Evolutionary conservation across 2,888 invertebrate species (phyloP), one percentile per base, ranked within the genome.

Genomic region (Lepidochrysops patricia): DNA sequence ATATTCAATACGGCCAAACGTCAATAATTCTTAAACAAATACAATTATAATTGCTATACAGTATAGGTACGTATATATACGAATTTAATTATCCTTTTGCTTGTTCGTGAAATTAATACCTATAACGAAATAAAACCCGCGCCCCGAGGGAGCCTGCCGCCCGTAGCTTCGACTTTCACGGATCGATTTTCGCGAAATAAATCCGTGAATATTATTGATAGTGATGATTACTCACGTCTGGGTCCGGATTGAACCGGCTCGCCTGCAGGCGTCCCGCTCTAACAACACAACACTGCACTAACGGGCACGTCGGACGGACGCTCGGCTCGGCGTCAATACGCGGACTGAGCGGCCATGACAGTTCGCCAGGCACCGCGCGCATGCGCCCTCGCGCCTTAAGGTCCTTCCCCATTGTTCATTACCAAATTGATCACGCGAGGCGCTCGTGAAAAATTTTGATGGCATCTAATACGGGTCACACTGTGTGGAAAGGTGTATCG

Each of bases 321-420:
- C 73, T 73, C 72, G 66, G 59, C 19, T 25, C 72, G 78, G 77
- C 82, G 86, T 87, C 87, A 69, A 87, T 87, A 86, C 83, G 76
- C 78, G 74, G 61, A 88, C 87, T 88, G 86, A 79, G 72, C 73
- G 68, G 87, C 88, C 88, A 88, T 88, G 85, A 80, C 80, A 79
- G 80, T 78, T 77, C 66, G 63, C 74, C 78, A 75, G 79, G 84
- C 74, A 67, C 68, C 67, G 60, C 67, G 69, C 84, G 87, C 87
- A 80, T 77, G 88, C 88, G 88, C 69, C 13, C 59, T 71, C 58
- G 64, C 68, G 72, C 75, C 77, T 78, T 75, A 72, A 82, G 85
- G 81, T 79, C 79, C 74, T 71, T 80, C 75, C 79, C 79, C 77
- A 84, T 84, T 85, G 85, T 84, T 78, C 78, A 70, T 70, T 67